These are phyloP conservation scores for Clarias macrocephalus DNA, from an alignment of 2,113 vertebrate species.

Conservation along the genomic window DNA sequence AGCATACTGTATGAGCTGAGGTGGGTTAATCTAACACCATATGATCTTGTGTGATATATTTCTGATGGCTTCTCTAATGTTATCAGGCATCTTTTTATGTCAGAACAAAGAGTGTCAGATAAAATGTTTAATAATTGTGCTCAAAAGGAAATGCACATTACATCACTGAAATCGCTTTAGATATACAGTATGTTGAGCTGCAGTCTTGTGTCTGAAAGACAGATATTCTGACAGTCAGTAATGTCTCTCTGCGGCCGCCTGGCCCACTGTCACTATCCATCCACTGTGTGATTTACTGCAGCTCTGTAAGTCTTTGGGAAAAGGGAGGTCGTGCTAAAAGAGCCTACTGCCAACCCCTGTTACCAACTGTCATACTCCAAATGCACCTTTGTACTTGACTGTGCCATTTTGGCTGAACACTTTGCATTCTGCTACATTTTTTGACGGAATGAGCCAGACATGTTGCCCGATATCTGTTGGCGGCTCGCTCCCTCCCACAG, in stretches of 20 bases:
- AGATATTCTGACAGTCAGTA: slow-evolving; percentile 32
- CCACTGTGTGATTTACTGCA: slow-evolving; percentile 60
- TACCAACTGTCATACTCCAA: slow-evolving; percentile 52
- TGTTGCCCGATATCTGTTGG: slow-evolving; percentile 64
- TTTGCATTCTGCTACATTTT: slow-evolving; percentile 61
- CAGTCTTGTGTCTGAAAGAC: slow-evolving; percentile 25
- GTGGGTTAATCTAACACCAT: background rate
- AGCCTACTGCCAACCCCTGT: slow-evolving; percentile 65
- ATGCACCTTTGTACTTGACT: slow-evolving; percentile 59
- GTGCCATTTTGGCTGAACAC: slow-evolving; percentile 50
- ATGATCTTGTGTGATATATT: slow-evolving; percentile 4
- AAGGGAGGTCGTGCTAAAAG: slow-evolving; percentile 52
- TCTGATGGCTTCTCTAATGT: slow-evolving; percentile 1
- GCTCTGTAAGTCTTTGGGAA: slow-evolving; percentile 57
- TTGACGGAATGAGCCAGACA: slow-evolving; percentile 60
- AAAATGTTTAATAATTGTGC: slow-evolving; percentile 20
- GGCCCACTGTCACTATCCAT: slow-evolving; percentile 51
- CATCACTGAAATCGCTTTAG: background rate
- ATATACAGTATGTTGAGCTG: slow-evolving; percentile 15
- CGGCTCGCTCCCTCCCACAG: slow-evolving; percentile 50
- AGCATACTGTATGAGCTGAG: slow-evolving; percentile 2
- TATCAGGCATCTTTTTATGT: slow-evolving; percentile 15
- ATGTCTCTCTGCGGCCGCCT: slow-evolving; percentile 21
- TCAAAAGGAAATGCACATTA: background rate
- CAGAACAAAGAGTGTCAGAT: slow-evolving; percentile 2